These are phyloP conservation scores for Myopa testacea DNA, from an alignment of 2,888 invertebrate species.

Conservation along the genomic window DNA sequence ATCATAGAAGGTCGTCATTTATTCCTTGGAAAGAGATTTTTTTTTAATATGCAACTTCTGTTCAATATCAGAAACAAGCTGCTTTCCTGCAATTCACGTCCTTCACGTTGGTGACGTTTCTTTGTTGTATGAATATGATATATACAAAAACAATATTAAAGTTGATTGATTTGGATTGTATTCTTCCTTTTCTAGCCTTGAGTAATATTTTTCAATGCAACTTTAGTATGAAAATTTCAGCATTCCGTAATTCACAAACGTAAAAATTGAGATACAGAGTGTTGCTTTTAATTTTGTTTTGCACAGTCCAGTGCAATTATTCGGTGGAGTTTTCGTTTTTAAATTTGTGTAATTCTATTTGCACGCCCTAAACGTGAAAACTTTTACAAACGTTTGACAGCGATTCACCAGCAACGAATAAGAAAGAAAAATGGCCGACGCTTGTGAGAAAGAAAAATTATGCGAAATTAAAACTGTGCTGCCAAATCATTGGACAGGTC, in stretches of 20 bases:
- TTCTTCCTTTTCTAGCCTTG: background rate
- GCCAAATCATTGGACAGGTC: background rate
- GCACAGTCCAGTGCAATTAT: constrained; percentile 20
- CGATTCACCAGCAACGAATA: constrained; percentile 21
- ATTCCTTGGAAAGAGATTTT: constrained; percentile 5
- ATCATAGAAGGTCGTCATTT: constrained; percentile 52
- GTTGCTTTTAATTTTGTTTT: constrained; percentile 26
- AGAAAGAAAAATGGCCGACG: constrained; percentile 53
- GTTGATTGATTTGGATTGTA: background rate
- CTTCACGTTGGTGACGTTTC: constrained; percentile 26
- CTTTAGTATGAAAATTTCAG: background rate
- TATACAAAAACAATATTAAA: background rate
- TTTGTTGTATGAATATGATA: background rate
- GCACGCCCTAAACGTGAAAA: constrained; percentile 27
- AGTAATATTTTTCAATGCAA: background rate
- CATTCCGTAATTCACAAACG: background rate
- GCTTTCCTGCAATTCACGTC: background rate
- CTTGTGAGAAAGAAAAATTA: constrained; percentile 27
- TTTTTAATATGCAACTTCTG: background rate
- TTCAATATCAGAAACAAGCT: background rate
- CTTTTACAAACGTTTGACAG: constrained; percentile 41
- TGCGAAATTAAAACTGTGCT: too few relatives aligned
- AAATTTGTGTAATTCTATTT: constrained; percentile 27
- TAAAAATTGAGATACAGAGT: background rate
- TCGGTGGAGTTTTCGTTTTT: constrained; percentile 39